Evolutionary conservation across 2,797 vertebrate species (phyloP), one percentile per base, ranked within the genome.

Genomic region (Rhinatrema bivittatum): DNA sequence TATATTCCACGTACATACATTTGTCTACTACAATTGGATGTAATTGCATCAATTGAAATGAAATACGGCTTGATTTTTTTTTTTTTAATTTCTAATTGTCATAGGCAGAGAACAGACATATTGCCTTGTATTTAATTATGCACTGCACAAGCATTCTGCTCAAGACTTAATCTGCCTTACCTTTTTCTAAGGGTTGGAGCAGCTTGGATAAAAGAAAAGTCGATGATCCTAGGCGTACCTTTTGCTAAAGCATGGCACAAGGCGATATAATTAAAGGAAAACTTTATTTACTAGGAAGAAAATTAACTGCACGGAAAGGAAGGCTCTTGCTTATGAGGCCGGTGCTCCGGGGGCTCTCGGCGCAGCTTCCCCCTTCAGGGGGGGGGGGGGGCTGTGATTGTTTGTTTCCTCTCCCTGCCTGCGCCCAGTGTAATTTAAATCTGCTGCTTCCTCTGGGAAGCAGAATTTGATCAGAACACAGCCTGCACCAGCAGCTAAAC

Each of bases 291-390:
- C 76, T 80, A n/a, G 56, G 53, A 55, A 73, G 70, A 62, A 83
- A 86, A 86, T 86, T 81, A 82, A 81, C 78, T 83, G 83, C n/a
- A 83, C 40, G 73, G 71, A 83, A 83, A 81, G 77, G 74, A 85
- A 85, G 74, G 79, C 82, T 76, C 83, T 86, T 84, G 82, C 80
- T 85, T 85, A 85, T 86, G 86, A 81, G 86, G 75, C 72, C 77
- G 70, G 62, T 79, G 77, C 76, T 79, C 73, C n/a, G 72, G 47
- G 70, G 70, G 69, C 42, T 56, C 50, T 62, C 3, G 59, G 58
- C 46, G 66, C 67, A 62, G 57, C 62, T 64, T 71, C 31, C 46
- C 32, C 56, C 76, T 81, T 74, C 57, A 79, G 84, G 76, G 81
- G 79, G 65, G 46, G 59, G 84, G 76, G 81, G 79, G 65, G 46